Evolutionary conservation across 2,888 invertebrate species (phyloP), one percentile per base, ranked within the genome.

Genomic region (Drosophila vallismaia): DNA sequence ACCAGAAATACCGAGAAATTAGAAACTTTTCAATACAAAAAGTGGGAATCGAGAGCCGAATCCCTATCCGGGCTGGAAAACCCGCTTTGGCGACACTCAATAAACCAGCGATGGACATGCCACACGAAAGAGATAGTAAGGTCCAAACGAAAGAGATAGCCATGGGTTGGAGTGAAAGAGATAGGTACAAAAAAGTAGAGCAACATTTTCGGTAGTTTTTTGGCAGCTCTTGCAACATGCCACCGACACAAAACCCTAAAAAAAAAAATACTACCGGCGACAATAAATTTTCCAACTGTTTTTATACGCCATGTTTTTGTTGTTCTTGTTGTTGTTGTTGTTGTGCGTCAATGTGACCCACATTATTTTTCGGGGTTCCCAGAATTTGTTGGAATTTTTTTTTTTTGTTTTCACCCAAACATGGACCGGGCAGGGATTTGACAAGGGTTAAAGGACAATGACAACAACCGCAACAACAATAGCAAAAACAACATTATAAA

Each of bases 271-370:
- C 54, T 64, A 64, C 64, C 69, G 64, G 69, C 64, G 69, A 64
- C 69, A 64, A 64, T 64, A 64, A 64, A 64, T 64, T 64, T 64
- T 54, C 64, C 64, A 64, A 64, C 69, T 54, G 64, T 53, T 64
- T 64, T 64, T 67, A 52, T 44, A 24, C 36, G 56, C 33, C 67
- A 12, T 44, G 44, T 64, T 52, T 44, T 44, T 71, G 10, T 53
- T 59, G 59, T 60, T 40, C 45, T 54, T 57, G 62, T 54, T 75
- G 33, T 5, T 63, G 31, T 44, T 58, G 38, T 40, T 60, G 63
- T 55, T 68, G 75, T 70, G 77, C 84, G 81, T 80, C 86, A 86
- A 86, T 19, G 75, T 74, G 88, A 88, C 83, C 83, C 83, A 88
- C 74, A 80, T 83, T 71, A 76, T 82, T 69, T 71, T 79, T 77